phyloP scores from a whole-genome alignment of 2,113 vertebrate genomes.

The Zootoca vivipara region DNA sequence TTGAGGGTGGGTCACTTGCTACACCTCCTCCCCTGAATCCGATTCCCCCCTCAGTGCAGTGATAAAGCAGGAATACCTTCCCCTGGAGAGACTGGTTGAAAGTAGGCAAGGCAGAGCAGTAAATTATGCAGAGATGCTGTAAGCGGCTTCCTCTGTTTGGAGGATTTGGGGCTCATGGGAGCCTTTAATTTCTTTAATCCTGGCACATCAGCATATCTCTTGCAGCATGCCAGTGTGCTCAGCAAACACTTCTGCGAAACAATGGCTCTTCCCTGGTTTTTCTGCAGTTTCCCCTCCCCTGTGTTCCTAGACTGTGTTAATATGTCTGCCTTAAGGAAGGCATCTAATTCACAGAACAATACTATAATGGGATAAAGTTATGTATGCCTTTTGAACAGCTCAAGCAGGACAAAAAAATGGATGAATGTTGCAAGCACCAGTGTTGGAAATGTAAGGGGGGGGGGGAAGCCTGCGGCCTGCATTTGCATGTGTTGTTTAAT shows the following conservation, averaged over 20 bases:
- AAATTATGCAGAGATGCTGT: neutral
- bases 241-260: neutral
- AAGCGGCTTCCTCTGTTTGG: neutral
- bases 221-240: neutral
- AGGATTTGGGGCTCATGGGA: neutral
- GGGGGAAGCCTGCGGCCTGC: neutral
- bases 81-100: neutral
- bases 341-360: neutral
- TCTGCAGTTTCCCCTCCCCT: neutral
- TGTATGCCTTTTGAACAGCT: neutral
- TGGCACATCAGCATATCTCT: neutral
- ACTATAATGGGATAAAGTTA: slow-evolving; percentile 15
- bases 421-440: slow-evolving; percentile 3
- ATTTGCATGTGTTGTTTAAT: neutral
- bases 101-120: neutral
- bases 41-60: neutral
- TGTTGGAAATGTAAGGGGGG: neutral
- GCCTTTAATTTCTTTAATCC: neutral
- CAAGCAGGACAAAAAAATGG: neutral
- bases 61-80: neutral
- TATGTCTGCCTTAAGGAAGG: slow-evolving; percentile 31
- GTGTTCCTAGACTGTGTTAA: neutral
- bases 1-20: neutral
- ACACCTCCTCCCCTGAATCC: neutral
- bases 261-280: neutral